These are phyloP conservation scores for Epinephelus lanceolatus DNA, from an alignment of 2,113 vertebrate species.

Conservation along the genomic window DNA sequence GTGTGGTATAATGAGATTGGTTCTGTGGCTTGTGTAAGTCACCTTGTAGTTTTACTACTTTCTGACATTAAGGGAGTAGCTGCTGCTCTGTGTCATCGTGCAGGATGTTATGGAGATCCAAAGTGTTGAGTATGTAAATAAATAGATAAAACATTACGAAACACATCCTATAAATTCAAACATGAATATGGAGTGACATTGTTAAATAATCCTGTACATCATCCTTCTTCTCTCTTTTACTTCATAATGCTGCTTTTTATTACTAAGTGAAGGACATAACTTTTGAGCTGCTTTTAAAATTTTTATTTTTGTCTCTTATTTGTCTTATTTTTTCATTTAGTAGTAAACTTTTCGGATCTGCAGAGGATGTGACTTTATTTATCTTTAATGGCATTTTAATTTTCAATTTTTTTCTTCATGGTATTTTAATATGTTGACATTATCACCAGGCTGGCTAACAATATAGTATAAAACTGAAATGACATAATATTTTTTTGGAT, in stretches of 20 bases:
- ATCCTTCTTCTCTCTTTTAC: background rate
- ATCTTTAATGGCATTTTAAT: background rate
- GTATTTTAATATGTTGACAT: background rate
- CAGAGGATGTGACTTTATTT: background rate
- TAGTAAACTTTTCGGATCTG: background rate
- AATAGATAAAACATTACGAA: too few relatives aligned
- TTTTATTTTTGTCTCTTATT: background rate
- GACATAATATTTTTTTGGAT: background rate
- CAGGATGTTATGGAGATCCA: background rate
- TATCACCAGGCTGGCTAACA: background rate
- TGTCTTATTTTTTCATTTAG: background rate
- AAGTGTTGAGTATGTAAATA: background rate
- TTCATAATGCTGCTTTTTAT: background rate
- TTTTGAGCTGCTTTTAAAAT: background rate
- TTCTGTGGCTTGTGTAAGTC: background rate
- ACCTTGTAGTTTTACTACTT: background rate
- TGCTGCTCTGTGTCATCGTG: background rate
- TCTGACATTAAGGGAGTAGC: background rate
- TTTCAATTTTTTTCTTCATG: background rate
- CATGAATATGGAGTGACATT: background rate
- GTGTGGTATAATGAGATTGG: conserved; percentile 27
- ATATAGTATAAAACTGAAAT: background rate
- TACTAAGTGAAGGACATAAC: too few relatives aligned
- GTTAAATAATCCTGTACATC: background rate
- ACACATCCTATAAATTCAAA: background rate